phyloP scores from a whole-genome alignment of 2,797 vertebrate genomes.

The Danio albolineatus region DNA sequence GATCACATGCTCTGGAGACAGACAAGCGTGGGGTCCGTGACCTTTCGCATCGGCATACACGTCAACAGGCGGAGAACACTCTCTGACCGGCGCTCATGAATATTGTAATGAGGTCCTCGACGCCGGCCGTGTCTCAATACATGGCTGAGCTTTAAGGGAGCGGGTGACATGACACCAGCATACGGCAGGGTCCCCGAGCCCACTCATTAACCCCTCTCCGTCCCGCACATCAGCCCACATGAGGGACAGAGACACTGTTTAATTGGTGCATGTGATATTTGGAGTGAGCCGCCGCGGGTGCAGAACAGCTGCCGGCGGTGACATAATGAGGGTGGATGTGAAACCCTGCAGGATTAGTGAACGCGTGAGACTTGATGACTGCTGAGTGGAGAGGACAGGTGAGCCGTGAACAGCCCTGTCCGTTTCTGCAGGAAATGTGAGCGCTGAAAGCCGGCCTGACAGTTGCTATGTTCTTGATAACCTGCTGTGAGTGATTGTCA shows the following conservation, averaged over 20 bases:
- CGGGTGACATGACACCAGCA: constrained; percentile 66
- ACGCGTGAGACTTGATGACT: constrained; percentile 53
- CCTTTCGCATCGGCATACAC: constrained; percentile 61
- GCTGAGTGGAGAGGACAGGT: constrained; percentile 43
- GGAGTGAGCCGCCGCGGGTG: constrained; percentile 53
- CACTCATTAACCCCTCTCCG: constrained; percentile 65
- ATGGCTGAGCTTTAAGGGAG: constrained; percentile 57
- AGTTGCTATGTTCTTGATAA: background rate
- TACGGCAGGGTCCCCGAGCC: constrained; percentile 53
- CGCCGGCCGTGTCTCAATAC: constrained; percentile 61
- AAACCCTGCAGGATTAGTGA: constrained; percentile 34
- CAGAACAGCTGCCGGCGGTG: constrained; percentile 62
- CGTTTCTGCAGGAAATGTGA: constrained; percentile 15
- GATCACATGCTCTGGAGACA: constrained; percentile 65
- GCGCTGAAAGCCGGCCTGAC: background rate
- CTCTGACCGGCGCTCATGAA: constrained; percentile 70
- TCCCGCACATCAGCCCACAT: constrained; percentile 39
- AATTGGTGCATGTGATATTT: constrained; percentile 65
- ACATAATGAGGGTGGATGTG: constrained; percentile 66
- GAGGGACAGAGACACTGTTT: constrained; percentile 61
- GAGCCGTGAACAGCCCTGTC: constrained; percentile 49
- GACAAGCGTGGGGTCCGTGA: constrained; percentile 68
- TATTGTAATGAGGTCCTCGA: constrained; percentile 75
- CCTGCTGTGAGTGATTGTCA: background rate
- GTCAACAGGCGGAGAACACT: constrained; percentile 36